Percentiles rank a stretch among this genome's conserved stretches.
Conservation (phyloP, 2,888 invertebrate genomes). For the Geotrupes spiniger region DNA sequence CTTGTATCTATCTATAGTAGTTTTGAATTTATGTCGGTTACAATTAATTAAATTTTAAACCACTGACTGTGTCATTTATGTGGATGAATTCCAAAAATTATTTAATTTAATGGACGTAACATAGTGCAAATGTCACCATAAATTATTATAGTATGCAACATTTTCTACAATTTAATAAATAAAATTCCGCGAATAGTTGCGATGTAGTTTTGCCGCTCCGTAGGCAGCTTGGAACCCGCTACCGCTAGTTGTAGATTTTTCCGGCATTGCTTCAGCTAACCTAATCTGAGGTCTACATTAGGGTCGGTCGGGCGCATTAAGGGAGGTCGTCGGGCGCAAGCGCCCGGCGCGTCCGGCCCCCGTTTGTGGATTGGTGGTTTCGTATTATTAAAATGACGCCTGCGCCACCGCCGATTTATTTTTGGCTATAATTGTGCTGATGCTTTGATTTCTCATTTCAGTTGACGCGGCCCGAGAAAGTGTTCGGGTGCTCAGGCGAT, state of each 20-base stretch:
- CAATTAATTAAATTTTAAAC: too few relatives aligned
- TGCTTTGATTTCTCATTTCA: slow-evolving; percentile 19
- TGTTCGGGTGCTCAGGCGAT: slow-evolving; percentile 5
- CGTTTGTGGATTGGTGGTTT: slow-evolving; percentile 34
- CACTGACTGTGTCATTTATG: too few relatives aligned
- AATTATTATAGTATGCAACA: too few relatives aligned
- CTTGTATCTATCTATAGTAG: too few relatives aligned
- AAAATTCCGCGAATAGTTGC: too few relatives aligned
- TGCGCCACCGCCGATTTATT: slow-evolving; percentile 27
- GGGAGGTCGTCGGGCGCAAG: slow-evolving; percentile 41
- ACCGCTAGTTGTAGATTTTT: slow-evolving; percentile 38
- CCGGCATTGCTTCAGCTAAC: slow-evolving; percentile 43
- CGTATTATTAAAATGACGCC: slow-evolving; percentile 33
- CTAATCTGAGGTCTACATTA: slow-evolving; percentile 46
- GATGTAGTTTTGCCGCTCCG: slow-evolving; percentile 19
- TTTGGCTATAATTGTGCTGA: slow-evolving; percentile 14
- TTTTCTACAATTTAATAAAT: too few relatives aligned
- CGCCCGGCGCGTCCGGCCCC: slow-evolving; percentile 27
- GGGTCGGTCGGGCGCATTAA: slow-evolving; percentile 47
- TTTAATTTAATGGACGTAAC: too few relatives aligned
- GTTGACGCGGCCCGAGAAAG: slow-evolving; percentile 6
- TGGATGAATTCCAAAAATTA: too few relatives aligned
- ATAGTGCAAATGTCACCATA: too few relatives aligned
- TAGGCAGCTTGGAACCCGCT: slow-evolving; percentile 10
- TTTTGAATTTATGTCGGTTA: too few relatives aligned